Evolutionary conservation across 2,797 vertebrate genomes (phyloP).

Genomic region (Champsocephalus esox): DNA sequence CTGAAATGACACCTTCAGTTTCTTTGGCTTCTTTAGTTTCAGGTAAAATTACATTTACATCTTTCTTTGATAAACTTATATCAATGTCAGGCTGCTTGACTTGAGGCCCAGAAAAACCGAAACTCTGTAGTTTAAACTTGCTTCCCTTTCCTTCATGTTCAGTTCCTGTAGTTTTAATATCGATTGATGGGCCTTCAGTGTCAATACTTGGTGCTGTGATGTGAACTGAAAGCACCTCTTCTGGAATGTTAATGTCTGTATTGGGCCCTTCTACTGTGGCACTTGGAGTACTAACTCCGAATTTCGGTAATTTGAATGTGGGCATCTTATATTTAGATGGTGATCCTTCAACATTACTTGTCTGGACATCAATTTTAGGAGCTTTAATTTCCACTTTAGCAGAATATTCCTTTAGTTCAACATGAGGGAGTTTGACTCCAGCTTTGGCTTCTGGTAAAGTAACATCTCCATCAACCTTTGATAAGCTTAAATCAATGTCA

Average conservation of each 20-base stretch:
- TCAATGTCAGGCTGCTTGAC: constrained; percentile 57
- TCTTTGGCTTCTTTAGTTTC: constrained; percentile 34
- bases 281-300: constrained; percentile 36
- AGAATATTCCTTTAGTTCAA: constrained; percentile 35
- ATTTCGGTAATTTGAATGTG: constrained; percentile 70
- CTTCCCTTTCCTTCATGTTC: constrained; percentile 35
- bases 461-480: constrained; percentile 61
- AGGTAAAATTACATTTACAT: constrained; percentile 47
- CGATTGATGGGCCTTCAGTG: not conserved
- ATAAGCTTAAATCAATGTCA: constrained; percentile 18
- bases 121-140: constrained; percentile 44
- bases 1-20: constrained; percentile 8
- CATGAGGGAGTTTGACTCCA: constrained; percentile 39
- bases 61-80: constrained; percentile 58
- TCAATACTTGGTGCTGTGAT: constrained; percentile 18
- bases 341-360: constrained; percentile 49
- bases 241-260: constrained; percentile 18
- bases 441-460: constrained; percentile 27
- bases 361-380: constrained; percentile 23
- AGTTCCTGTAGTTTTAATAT: constrained; percentile 15
- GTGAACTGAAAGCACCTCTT: constrained; percentile 5
- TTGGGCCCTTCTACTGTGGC: constrained; percentile 11
- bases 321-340: constrained; percentile 76
- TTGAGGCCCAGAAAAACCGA: constrained; percentile 60
- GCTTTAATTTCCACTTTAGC: constrained; percentile 44